phyloP scores from a whole-genome alignment of 2,113 vertebrate species.

The Peromyscus maniculatus region DNA sequence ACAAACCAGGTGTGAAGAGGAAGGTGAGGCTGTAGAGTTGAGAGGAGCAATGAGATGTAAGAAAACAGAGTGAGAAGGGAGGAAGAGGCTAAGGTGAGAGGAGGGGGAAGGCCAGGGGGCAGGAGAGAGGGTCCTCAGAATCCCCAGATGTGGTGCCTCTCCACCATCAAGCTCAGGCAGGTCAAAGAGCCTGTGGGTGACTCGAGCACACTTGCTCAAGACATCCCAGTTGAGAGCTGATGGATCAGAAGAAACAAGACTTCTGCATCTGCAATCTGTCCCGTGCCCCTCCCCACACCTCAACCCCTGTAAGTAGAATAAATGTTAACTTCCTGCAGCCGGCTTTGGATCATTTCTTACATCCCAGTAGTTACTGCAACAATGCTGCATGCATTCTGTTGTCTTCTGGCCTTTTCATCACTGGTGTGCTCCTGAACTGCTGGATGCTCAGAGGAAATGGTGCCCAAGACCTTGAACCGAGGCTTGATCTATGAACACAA shows the following conservation, averaged over 20 bases:
- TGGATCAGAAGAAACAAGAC: neutral
- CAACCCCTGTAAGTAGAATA: neutral
- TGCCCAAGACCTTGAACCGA: neutral
- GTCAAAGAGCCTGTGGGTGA: neutral
- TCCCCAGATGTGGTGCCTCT: neutral
- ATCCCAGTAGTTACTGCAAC: neutral
- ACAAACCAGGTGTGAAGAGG: neutral
- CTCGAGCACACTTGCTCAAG: neutral
- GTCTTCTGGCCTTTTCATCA: neutral
- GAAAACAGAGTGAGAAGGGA: neutral
- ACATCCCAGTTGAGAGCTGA: neutral
- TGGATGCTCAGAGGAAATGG: neutral
- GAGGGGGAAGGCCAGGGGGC: too few relatives aligned
- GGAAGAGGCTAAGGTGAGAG: neutral
- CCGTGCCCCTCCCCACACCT: neutral
- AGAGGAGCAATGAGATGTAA: neutral
- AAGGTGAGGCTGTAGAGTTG: neutral
- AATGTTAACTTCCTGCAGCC: neutral
- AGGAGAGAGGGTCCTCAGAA: neutral
- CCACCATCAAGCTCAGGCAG: neutral
- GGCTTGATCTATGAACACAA: neutral
- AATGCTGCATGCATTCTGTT: too few relatives aligned
- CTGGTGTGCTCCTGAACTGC: neutral
- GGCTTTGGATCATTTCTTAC: neutral
- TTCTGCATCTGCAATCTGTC: neutral